These are phyloP conservation scores for Hecatera dysodea DNA, from an alignment of 2,888 invertebrate genomes.

Conservation along the genomic window DNA sequence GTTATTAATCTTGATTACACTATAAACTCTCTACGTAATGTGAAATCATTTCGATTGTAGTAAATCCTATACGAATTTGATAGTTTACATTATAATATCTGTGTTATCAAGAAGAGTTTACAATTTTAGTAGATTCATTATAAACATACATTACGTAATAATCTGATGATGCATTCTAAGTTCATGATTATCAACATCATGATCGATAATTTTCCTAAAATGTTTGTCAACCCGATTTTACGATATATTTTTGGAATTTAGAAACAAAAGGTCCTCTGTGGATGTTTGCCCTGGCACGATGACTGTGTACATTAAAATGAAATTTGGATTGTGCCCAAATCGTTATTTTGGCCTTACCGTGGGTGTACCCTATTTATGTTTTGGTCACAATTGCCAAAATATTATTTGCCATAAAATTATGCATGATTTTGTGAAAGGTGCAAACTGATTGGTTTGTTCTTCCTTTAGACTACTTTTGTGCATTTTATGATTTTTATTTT, in stretches of 20 bases:
- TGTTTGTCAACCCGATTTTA: background rate
- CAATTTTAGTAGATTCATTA: too few relatives aligned
- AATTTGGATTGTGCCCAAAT: conserved; percentile 83
- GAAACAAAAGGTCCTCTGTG: conserved; percentile 48
- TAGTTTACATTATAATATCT: too few relatives aligned
- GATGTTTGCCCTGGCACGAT: conserved; percentile 59
- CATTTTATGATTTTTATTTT: conserved; percentile 28
- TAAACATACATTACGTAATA: too few relatives aligned
- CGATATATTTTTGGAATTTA: conserved; percentile 16
- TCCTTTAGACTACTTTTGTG: conserved; percentile 20
- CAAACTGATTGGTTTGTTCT: conserved; percentile 28
- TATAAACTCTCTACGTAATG: too few relatives aligned
- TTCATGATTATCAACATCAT: too few relatives aligned
- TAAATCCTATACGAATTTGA: too few relatives aligned
- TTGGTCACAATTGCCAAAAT: conserved; percentile 72
- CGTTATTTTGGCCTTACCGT: conserved; percentile 74
- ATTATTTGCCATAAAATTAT: conserved; percentile 63
- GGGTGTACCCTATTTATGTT: conserved; percentile 68
- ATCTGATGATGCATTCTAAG: too few relatives aligned
- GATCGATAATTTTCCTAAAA: background rate
- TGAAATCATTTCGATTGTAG: too few relatives aligned
- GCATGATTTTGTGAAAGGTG: conserved; percentile 60
- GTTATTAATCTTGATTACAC: too few relatives aligned
- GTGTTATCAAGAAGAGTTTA: too few relatives aligned
- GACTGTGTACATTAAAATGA: conserved; percentile 70